These are phyloP conservation scores for Acromyrmex echinatior DNA, from an alignment of 1,140 invertebrate species.

Conservation along the genomic window DNA sequence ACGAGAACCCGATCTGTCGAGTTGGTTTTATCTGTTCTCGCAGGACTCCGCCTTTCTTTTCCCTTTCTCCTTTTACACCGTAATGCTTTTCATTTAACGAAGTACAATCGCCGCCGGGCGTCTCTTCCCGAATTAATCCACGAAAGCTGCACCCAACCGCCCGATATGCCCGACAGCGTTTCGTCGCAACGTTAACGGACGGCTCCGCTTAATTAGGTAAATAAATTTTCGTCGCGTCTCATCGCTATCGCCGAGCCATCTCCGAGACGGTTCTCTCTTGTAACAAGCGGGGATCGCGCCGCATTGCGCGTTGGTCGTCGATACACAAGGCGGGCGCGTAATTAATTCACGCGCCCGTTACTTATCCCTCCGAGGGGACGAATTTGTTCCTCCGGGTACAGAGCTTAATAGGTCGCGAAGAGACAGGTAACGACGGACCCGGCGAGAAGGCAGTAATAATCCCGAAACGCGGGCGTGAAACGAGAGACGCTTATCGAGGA, in stretches of 20 bases:
- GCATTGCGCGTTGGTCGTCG: conserved; percentile 51
- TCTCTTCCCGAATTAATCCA: conserved; percentile 56
- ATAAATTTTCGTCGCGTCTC: conserved; percentile 67
- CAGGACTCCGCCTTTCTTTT: not conserved
- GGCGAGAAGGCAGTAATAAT: conserved; percentile 53
- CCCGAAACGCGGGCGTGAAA: conserved; percentile 25
- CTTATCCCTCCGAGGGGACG: conserved; percentile 36
- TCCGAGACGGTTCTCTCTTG: conserved; percentile 25
- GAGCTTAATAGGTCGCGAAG: conserved; percentile 32
- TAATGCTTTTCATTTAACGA: conserved; percentile 64
- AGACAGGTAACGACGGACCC: conserved; percentile 46
- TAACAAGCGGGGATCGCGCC: not conserved
- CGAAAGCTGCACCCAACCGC: conserved; percentile 34
- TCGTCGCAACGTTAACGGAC: conserved; percentile 36
- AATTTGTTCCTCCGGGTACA: conserved; percentile 43
- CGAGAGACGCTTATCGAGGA: conserved; percentile 13
- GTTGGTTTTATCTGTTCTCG: conserved; percentile 27
- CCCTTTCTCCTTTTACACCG: conserved; percentile 4
- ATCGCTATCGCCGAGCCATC: conserved; percentile 1
- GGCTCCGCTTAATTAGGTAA: conserved; percentile 64
- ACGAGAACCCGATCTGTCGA: not conserved
- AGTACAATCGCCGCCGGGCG: conserved; percentile 51
- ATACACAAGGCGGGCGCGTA: conserved; percentile 49
- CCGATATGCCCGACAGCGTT: conserved; percentile 46
- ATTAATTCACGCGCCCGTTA: conserved; percentile 62